Base-by-base conservation (phyloP, 2,888 invertebrate species). In the Lepidochitona cinerea region DNA sequence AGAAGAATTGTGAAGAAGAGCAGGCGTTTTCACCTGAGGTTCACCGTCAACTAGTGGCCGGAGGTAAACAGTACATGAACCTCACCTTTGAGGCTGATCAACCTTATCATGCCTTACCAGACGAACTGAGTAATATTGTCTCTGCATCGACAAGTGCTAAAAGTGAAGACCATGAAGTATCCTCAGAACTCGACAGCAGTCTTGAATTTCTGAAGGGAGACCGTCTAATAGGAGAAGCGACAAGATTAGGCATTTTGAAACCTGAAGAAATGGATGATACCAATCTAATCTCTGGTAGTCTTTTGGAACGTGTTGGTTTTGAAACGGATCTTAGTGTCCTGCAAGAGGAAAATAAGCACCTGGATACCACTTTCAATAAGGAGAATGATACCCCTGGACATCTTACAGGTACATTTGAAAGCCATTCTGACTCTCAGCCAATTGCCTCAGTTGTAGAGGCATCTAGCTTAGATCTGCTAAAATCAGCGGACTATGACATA, bases 41-140 rank as follows among this genome's bases (percentile, higher is more conserved):
- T 23, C 79, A 81, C 59, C 79, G 80, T 64, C 81, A 81, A 29
- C 75, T 83, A n/a, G 75, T 77, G 32, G 76, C 83, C n/a, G 83
- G 83, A 73, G 78, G 81, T 53, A 70, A 81, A 23, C 81, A 82
- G 67, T 84, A 83, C 72, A 75, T 84, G 4, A 84, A 84, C 71
- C 74, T 84, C 65, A 83, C 83, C 18, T 84, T 84, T 80, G 83
- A 82, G 69, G 79, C 78, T 32, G 83, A 82, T 18, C 18, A 9
- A 41, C 9, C 9, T 9, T 9, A 18, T 12, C 41, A 41, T 9
- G 59, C 32, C 4, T 14, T 29, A 29, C 29, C 14, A 26, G 18
- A 14, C 14, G 59, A 29, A 4, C 2, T 3, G 18, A 14, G 26
- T 18, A 29, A 23, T 4, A 59, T 29, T 29, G 23, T 59, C 2